Percentiles rank a stretch among this genome's conserved stretches.
Evolutionary conservation across 2,113 vertebrate genomes (phyloP).

Genomic region (Meleagris gallopavo): DNA sequence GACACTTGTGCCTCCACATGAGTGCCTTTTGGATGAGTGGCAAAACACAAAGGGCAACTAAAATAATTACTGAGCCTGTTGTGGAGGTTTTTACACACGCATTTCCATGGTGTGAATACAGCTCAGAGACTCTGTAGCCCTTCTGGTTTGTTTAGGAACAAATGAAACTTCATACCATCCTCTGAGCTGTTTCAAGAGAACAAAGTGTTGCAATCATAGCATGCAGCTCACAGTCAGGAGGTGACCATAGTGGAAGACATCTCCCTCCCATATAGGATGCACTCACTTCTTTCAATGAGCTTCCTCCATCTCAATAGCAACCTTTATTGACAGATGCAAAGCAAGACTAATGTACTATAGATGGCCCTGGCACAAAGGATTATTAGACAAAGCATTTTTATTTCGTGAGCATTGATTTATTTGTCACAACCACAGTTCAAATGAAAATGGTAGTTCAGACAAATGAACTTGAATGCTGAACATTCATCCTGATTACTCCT

Average conservation of each 20-base stretch:
- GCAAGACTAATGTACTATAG: conserved; percentile 63
- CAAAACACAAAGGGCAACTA: background rate
- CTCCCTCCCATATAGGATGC: background rate
- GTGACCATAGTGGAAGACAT: background rate
- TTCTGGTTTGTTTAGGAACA: background rate
- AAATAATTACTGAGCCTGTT: background rate
- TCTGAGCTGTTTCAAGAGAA: background rate
- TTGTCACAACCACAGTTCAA: background rate
- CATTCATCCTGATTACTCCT: background rate
- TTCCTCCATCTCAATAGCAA: background rate
- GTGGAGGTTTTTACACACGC: fast-evolving
- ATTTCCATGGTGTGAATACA: background rate
- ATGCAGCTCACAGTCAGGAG: background rate
- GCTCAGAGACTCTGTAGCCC: background rate
- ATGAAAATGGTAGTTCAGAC: conserved; percentile 8
- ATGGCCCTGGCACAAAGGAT: conserved; percentile 52
- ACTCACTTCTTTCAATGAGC: background rate
- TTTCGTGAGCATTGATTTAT: conserved; percentile 53
- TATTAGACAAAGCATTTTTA: conserved; percentile 56
- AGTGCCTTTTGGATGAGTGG: background rate
- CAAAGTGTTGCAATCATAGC: background rate
- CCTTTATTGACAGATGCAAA: conserved; percentile 45
- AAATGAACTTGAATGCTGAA: conserved; percentile 20
- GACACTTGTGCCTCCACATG: background rate
- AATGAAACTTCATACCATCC: background rate